Base-by-base conservation (phyloP, 2,888 invertebrate species). In the Meteorus cinctellus region DNA sequence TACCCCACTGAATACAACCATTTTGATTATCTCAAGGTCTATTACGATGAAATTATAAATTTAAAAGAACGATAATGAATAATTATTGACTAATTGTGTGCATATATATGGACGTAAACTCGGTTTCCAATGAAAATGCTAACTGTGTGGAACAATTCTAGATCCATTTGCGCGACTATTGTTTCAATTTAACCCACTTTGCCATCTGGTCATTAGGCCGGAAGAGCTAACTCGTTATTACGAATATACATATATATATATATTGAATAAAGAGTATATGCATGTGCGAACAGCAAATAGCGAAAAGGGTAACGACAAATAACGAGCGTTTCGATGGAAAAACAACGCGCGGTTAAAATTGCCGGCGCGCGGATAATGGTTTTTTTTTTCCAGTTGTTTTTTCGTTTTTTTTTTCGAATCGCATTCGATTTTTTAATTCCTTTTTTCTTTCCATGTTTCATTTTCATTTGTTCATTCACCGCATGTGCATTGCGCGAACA, bases 141-240 rank as follows among this genome's bases (percentile, higher is more conserved):
- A 48, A 68, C 45, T 68, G 48, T 29, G 29, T 68, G 51, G 48
- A 68, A 48, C 48, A 31, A 27, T 48, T 48, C 27, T 31, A 34
- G 48, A 68, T 68, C 68, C 68, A 68, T 68, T 68, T 68, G 51
- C 29, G 14, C 68, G 16, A 48, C 51, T 51, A 51, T 68, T 68
- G 68, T 68, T 68, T 68, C 68, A 68, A 68, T 48, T 27, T 68
- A 68, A 68, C 68, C 51, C 68, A 68, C 68, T 68, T 68, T 51
- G 27, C n/a, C 45, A 51, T 68, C 51, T 48, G 48, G 68, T 68
- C 68, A 68, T 68, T 51, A 68, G 68, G 68, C 68, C 68, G 48
- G 68, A 68, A 68, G 51, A 16, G 51, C 68, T 68, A 68, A 68
- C 68, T 68, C 60, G 63, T 60, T 63, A 24, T 31, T 68, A 70